Conservation (phyloP, 2,888 invertebrate species). For the Drosophila atripex region DNA sequence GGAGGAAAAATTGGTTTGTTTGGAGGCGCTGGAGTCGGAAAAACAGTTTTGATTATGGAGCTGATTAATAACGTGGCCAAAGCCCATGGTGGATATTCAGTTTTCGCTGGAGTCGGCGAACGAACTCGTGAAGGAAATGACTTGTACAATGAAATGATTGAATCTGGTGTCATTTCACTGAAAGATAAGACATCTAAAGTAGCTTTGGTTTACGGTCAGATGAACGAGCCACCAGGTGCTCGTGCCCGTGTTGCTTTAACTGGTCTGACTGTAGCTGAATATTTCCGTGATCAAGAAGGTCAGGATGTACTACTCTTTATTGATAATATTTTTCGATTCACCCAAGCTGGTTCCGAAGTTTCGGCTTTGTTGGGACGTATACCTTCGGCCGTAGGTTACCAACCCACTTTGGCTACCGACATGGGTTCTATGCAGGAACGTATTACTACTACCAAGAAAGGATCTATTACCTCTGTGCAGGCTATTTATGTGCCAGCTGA, state of each 20-base stretch:
- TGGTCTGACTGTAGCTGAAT: slow-evolving; percentile 96
- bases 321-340: slow-evolving; percentile 98
- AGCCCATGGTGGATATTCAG: slow-evolving; percentile 98
- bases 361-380: slow-evolving; percentile 97
- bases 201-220: slow-evolving; percentile 96
- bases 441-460: slow-evolving; percentile 97
- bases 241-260: slow-evolving; percentile 96
- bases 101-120: slow-evolving; percentile 98
- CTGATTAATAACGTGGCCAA: slow-evolving; percentile 98
- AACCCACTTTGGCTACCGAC: slow-evolving; percentile 97
- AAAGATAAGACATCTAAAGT: slow-evolving; percentile 94
- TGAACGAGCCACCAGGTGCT: slow-evolving; percentile 98
- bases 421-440: slow-evolving; percentile 99
- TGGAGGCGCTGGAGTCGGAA: slow-evolving; percentile 97
- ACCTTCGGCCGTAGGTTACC: slow-evolving; percentile 97
- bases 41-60: slow-evolving; percentile 98
- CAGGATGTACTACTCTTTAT: slow-evolving; percentile 97
- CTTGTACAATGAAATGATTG: slow-evolving; percentile 98
- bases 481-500: slow-evolving; percentile 98
- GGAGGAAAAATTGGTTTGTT: slow-evolving; percentile 97
- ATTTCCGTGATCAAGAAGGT: slow-evolving; percentile 97
- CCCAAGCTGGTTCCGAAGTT: slow-evolving; percentile 94
- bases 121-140: slow-evolving; percentile 98
- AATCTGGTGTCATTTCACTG: slow-evolving; percentile 94
- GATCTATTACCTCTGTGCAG: slow-evolving; percentile 97